phyloP scores from a whole-genome alignment of 2,797 vertebrate species.

The Setipinna tenuifilis region DNA sequence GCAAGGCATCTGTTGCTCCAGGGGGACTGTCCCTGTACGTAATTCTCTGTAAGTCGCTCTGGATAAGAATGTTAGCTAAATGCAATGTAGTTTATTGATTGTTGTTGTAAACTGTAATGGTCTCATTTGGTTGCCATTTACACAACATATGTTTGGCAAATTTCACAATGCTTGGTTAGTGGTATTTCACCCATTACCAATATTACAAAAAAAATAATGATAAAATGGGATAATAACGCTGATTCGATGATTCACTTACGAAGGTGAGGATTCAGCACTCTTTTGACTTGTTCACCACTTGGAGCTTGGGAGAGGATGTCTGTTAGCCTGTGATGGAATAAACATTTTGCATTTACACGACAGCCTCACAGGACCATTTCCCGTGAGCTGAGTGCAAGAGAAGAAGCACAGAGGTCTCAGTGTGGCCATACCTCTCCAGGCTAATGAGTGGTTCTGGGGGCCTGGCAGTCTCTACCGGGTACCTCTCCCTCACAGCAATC shows the following conservation, averaged over 20 bases:
- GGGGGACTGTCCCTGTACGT: no score
- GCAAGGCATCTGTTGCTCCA: no score
- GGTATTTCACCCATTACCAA: no score
- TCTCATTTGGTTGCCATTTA: no score
- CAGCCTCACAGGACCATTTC: not conserved
- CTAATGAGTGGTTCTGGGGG: constrained; percentile 79
- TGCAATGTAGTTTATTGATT: no score
- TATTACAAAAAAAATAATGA: no score
- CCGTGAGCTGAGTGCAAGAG: not conserved
- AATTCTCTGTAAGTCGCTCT: no score
- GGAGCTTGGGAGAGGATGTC: constrained; percentile 82
- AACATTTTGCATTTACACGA: not conserved
- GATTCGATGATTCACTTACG: constrained; percentile 80
- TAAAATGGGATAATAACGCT: not conserved
- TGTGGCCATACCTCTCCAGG: constrained; percentile 78
- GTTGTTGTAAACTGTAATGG: no score
- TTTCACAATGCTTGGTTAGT: no score
- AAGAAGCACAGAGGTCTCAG: not conserved
- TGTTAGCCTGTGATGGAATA: constrained; percentile 74
- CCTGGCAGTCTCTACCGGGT: constrained; percentile 87
- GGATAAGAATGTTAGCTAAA: no score
- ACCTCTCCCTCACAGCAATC: constrained; percentile 91
- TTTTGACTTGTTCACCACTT: constrained; percentile 89
- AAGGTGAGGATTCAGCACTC: constrained; percentile 90
- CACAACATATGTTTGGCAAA: no score